Evolutionary conservation across 2,797 vertebrate species (phyloP).

Genomic region (Catostomus latipinnis): DNA sequence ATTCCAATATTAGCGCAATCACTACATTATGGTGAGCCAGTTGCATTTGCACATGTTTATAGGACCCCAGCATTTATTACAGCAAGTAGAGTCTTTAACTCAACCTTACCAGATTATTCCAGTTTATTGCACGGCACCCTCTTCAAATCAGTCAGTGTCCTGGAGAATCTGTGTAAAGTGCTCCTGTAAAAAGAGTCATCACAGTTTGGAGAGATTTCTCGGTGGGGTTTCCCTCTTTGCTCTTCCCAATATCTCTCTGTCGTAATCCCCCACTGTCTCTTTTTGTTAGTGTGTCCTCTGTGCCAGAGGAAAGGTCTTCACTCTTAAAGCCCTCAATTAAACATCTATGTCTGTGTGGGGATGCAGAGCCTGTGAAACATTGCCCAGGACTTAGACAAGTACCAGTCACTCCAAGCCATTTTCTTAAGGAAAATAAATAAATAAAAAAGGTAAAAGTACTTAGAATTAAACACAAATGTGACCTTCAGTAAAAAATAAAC

Average conservation of each 20-base stretch:
- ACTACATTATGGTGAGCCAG: constrained; percentile 15
- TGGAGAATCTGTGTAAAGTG: constrained; percentile 68
- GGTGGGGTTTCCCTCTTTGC: constrained; percentile 54
- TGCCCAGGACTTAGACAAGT: background rate
- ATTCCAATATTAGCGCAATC: constrained; percentile 29
- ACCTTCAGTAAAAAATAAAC: background rate
- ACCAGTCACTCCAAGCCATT: background rate
- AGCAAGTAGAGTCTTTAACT: constrained; percentile 25
- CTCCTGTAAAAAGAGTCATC: constrained; percentile 73
- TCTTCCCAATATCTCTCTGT: background rate
- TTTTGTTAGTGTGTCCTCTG: constrained; percentile 39
- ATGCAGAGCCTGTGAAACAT: constrained; percentile 22
- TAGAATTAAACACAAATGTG: background rate
- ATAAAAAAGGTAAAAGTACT: constrained; percentile 7
- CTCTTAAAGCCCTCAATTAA: constrained; percentile 38
- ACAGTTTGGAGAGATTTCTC: constrained; percentile 65
- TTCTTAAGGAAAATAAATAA: constrained; percentile 1
- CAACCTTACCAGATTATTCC: constrained; percentile 69
- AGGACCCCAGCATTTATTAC: background rate
- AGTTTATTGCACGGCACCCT: constrained; percentile 59
- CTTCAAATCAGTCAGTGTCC: constrained; percentile 71
- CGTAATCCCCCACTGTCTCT: constrained; percentile 45
- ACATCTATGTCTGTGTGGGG: constrained; percentile 28
- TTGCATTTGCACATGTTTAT: constrained; percentile 23
- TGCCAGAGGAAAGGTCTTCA: constrained; percentile 41